These are phyloP conservation scores for Euplagia quadripunctaria DNA, from an alignment of 2,888 invertebrate genomes.

Conservation along the genomic window DNA sequence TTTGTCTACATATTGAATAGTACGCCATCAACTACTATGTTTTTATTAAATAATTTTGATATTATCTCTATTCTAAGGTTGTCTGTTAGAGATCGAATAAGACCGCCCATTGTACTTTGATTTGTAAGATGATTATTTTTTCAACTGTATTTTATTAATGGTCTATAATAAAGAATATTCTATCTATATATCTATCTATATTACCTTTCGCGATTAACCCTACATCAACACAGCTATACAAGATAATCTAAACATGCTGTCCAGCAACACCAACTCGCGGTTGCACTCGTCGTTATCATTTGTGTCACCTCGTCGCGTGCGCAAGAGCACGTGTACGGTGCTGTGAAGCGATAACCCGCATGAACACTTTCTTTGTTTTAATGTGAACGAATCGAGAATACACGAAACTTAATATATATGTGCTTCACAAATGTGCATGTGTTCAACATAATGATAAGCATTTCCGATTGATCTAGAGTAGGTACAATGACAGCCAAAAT, in stretches of 20 bases:
- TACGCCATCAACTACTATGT: no score
- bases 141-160: no score
- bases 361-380: slow-evolving; percentile 69
- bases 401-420: background rate
- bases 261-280: slow-evolving; percentile 9
- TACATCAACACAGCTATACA: no score
- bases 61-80: no score
- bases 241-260: background rate
- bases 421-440: background rate
- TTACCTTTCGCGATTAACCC: no score
- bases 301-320: slow-evolving; percentile 50
- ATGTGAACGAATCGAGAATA: slow-evolving; percentile 50
- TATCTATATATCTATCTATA: no score
- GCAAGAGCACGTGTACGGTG: slow-evolving; percentile 58
- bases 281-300: slow-evolving; percentile 42
- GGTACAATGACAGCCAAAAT: background rate
- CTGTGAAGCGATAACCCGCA: slow-evolving; percentile 54
- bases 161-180: no score
- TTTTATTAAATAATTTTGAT: no score
- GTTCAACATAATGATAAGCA: background rate
- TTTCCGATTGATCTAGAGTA: background rate
- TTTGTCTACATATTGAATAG: no score
- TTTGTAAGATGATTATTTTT: no score
- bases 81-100: no score
- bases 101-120: no score